Conservation (phyloP, 2,797 vertebrate genomes). For the Coccyzus lansbergi region DNA sequence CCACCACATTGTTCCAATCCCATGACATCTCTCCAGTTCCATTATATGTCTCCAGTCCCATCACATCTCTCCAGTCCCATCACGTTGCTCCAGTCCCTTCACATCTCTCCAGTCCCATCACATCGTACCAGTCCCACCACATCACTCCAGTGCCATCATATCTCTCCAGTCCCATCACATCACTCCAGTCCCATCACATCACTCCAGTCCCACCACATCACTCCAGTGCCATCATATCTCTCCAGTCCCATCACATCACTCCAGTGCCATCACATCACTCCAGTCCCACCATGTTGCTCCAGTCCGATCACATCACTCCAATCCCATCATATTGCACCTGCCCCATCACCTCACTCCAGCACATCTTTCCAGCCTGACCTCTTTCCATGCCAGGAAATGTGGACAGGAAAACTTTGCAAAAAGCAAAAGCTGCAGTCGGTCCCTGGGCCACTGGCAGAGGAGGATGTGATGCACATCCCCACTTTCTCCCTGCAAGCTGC, state of each 20-base stretch:
- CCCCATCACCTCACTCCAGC: no score
- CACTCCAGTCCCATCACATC: accelerated
- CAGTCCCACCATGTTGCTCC: no score
- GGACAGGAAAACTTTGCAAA: background rate
- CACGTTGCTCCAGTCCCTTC: accelerated
- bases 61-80: accelerated
- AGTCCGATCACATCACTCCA: no score
- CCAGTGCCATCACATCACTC: accelerated
- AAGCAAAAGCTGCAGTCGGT: background rate
- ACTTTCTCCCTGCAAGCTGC: background rate
- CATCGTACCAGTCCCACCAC: accelerated
- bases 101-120: background rate
- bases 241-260: background rate
- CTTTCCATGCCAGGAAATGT: background rate
- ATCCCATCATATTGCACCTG: no score
- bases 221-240: accelerated
- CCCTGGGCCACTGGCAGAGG: background rate
- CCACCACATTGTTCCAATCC: no score
- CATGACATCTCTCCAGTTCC: no score
- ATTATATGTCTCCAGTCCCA: accelerated
- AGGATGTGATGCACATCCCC: background rate
- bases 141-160: accelerated
- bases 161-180: accelerated
- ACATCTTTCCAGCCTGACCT: background rate
- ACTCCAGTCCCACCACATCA: accelerated